Evolutionary conservation across 2,888 invertebrate species (phyloP).

Genomic region (Nomada lathburiana): DNA sequence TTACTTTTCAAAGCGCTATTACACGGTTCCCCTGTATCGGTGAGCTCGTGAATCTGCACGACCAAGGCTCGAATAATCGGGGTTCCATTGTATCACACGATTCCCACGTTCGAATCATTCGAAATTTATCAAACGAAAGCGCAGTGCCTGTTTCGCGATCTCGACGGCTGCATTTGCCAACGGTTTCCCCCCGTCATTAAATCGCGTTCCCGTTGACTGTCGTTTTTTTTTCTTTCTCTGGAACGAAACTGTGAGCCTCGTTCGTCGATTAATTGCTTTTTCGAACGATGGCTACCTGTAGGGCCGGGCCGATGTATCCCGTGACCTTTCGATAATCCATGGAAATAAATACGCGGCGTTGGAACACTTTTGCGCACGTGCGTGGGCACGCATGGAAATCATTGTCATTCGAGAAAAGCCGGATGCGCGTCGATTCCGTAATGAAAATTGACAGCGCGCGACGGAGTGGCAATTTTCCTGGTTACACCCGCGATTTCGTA

Average conservation of each 20-base stretch:
- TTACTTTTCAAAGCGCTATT: too few species aligned
- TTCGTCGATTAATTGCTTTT: slow-evolving; percentile 26
- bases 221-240: neutral
- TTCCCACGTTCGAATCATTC: neutral
- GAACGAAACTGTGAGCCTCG: neutral
- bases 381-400: slow-evolving; percentile 28
- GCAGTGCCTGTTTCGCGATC: neutral
- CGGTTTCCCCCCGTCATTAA: neutral
- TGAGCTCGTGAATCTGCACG: too few species aligned
- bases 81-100: too few species aligned
- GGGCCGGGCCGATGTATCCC: slow-evolving; percentile 3
- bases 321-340: slow-evolving; percentile 39
- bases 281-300: neutral
- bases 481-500: slow-evolving; percentile 22
- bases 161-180: neutral
- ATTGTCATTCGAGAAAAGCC: slow-evolving; percentile 33
- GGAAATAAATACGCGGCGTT: slow-evolving; percentile 40
- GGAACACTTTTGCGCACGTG: neutral
- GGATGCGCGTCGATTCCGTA: slow-evolving; percentile 43
- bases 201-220: neutral
- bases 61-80: too few species aligned
- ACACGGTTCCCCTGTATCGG: too few species aligned
- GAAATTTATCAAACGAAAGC: neutral
- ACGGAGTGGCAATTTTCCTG: slow-evolving; percentile 51
- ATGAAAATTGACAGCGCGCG: slow-evolving; percentile 63